These are phyloP conservation scores for Antennarius maculatus DNA, from an alignment of 2,797 vertebrate species.

Conservation along the genomic window DNA sequence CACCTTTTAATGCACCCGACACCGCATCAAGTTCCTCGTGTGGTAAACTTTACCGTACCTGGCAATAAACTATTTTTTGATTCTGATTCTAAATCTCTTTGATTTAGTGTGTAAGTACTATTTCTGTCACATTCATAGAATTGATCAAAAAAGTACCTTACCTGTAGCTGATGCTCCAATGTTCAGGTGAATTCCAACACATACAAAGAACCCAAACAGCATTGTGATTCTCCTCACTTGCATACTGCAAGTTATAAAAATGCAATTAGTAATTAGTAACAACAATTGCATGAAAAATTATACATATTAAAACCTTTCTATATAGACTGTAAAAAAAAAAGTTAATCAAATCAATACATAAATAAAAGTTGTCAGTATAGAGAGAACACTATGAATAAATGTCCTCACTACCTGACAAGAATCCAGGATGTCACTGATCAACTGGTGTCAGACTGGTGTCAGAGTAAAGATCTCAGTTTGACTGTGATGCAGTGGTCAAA, in stretches of 20 bases:
- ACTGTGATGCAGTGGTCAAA: slow-evolving; percentile 36
- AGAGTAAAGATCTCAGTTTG: slow-evolving; percentile 26
- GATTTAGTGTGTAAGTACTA: not conserved
- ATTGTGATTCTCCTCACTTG: slow-evolving; percentile 46
- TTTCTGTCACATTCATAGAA: not conserved
- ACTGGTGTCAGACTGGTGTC: slow-evolving; percentile 23
- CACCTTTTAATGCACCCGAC: no score
- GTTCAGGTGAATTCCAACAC: slow-evolving; percentile 59
- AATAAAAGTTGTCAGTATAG: not conserved
- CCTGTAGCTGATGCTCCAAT: slow-evolving; percentile 69
- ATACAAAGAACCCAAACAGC: slow-evolving; percentile 51
- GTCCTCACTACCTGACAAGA: slow-evolving; percentile 44
- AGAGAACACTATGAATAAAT: not conserved
- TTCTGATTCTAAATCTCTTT: not conserved
- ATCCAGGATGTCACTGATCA: slow-evolving; percentile 36
- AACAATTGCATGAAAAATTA: no score
- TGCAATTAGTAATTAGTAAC: not conserved
- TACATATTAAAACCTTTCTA: not conserved
- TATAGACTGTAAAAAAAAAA: slow-evolving; percentile 10
- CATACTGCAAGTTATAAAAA: slow-evolving; percentile 50
- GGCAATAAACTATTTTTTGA: no score
- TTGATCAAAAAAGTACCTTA: slow-evolving; percentile 52
- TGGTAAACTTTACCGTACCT: no score
- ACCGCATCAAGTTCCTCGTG: no score
- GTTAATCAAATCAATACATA: slow-evolving; percentile 7